Evolutionary conservation across 2,113 vertebrate genomes (phyloP).

Genomic region (Sterna hirundo): DNA sequence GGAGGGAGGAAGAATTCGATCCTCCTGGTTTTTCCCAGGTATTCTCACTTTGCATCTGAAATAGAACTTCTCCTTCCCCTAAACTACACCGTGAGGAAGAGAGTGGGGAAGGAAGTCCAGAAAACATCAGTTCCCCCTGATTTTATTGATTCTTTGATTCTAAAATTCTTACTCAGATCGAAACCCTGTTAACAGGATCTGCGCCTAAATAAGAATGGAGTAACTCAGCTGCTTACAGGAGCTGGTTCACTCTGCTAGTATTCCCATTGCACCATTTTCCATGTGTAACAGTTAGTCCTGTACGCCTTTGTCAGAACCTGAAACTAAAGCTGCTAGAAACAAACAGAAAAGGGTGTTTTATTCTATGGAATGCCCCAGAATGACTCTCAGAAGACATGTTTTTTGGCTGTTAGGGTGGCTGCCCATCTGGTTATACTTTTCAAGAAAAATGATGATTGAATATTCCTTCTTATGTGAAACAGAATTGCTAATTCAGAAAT

Average conservation of each 20-base stretch:
- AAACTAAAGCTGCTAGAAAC: slow-evolving; percentile 49
- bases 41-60: neutral
- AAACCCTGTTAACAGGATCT: neutral
- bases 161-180: neutral
- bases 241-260: neutral
- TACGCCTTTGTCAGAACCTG: slow-evolving; percentile 27
- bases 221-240: slow-evolving; percentile 37
- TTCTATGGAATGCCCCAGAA: slow-evolving; percentile 42
- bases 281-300: neutral
- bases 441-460: slow-evolving; percentile 60
- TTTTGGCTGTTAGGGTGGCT: slow-evolving; percentile 55
- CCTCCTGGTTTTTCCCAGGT: neutral
- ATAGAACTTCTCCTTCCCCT: neutral
- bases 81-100: neutral
- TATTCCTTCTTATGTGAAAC: slow-evolving; percentile 63
- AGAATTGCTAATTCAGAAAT: slow-evolving; percentile 69
- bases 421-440: slow-evolving; percentile 70
- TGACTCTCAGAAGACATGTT: slow-evolving; percentile 47
- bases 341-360: slow-evolving; percentile 36
- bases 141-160: neutral
- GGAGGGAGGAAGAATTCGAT: neutral
- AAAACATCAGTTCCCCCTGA: neutral
- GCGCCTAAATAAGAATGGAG: neutral
- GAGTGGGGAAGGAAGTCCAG: neutral
- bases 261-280: slow-evolving; percentile 23